Evolutionary conservation across 2,888 invertebrate species (phyloP).

Genomic region (Xestoiulus laeticollis): DNA sequence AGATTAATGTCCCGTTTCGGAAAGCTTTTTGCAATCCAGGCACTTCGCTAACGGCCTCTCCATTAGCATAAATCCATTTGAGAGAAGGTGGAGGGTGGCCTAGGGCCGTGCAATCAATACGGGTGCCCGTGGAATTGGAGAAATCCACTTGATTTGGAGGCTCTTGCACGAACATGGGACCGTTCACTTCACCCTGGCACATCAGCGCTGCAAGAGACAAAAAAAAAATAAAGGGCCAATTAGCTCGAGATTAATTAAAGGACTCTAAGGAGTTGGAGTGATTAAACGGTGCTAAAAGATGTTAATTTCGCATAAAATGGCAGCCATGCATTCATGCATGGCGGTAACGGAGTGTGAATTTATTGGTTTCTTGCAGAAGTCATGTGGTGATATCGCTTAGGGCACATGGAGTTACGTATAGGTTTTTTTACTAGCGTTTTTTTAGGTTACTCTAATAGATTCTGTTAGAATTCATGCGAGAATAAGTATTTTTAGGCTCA

Average conservation of each 20-base stretch:
- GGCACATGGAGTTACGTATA: no score
- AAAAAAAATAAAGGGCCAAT: not conserved
- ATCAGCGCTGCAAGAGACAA: not conserved
- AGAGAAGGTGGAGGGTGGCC: not conserved
- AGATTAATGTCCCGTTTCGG: constrained; percentile 49
- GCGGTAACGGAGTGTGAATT: not conserved
- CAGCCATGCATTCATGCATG: not conserved
- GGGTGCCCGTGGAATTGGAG: constrained; percentile 52
- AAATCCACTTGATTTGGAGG: constrained; percentile 53
- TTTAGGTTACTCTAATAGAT: no score
- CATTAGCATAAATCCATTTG: constrained; percentile 50
- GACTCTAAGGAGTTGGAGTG: not conserved
- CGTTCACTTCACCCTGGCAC: constrained; percentile 36
- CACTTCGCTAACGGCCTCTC: constrained; percentile 42
- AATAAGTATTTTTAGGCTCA: no score
- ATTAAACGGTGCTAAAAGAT: not conserved
- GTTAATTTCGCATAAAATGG: not conserved
- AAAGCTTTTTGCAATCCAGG: constrained; percentile 43
- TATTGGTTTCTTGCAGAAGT: not conserved
- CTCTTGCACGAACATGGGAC: constrained; percentile 49
- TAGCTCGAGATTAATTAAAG: not conserved
- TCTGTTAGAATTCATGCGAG: no score
- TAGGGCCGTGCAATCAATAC: constrained; percentile 45
- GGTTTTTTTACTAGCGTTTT: no score
- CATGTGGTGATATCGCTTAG: not conserved